Evolutionary conservation across 2,113 vertebrate genomes (phyloP), one percentile per base, ranked within the genome.

Genomic region (Nannospalax galili): DNA sequence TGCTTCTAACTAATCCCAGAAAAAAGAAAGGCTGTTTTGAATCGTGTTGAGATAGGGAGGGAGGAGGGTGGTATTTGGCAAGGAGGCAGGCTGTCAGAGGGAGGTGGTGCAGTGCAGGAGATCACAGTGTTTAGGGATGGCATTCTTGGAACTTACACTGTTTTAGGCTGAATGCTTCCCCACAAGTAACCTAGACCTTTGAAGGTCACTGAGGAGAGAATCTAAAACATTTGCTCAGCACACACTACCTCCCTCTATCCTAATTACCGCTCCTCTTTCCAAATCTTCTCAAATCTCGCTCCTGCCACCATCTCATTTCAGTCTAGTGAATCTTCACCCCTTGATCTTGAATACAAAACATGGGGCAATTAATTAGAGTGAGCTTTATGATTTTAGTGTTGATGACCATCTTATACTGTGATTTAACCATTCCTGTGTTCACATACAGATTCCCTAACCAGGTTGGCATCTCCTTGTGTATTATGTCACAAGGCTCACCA

Each of bases 21-120:
- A 73, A 72, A 73, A 85, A 95, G 84, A 89, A 79, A 89, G 87
- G 84, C 93, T 97, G 96, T 77, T 97, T 93, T 90, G 91, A 86
- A 16, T 97, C 42, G 9, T 65, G 73, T 84, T 88, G 96, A 90
- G 96, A 28, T 58, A 3, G 0, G 91, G 91, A 85, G 72, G 92
- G 85, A 85, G 88, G 52, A 16, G 48, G 69, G 87, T 42, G 67
- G 67, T 32, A 82, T 42, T 65, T 67, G 87, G 89, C 70, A n/a
- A 70, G 64, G 48, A 81, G 87, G 74, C 7, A 7, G 84, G 91
- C 67, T 67, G 91, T 72, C 73, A 52, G 89, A 35, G 16, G n/a
- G 67, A 67, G 90, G 62, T 3, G 30, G 90, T 42, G n/a, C n/a
- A n/a, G n/a, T n/a, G n/a, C n/a, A n/a, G 92, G 32, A 28, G 85